phyloP scores from a whole-genome alignment of 2,797 vertebrate genomes.

The Lophius americanus region DNA sequence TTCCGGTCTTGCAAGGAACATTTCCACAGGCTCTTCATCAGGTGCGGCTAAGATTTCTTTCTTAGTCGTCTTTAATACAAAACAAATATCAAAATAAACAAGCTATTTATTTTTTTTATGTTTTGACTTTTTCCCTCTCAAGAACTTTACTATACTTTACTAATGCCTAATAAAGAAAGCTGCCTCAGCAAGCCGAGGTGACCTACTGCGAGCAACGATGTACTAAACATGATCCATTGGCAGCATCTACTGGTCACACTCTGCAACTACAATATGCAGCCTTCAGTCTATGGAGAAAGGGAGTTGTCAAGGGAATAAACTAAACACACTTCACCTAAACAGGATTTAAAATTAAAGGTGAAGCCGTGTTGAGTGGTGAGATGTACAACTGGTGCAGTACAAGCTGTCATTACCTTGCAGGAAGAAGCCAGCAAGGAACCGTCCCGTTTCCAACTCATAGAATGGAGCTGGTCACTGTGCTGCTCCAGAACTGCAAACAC shows the following conservation, averaged over 20 bases:
- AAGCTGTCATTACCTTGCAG: slow-evolving; percentile 85
- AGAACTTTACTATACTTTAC: slow-evolving; percentile 19
- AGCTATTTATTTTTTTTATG: slow-evolving; percentile 32
- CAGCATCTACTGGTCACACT: slow-evolving; percentile 69
- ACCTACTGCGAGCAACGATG: neutral
- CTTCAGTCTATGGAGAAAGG: rapidly evolving
- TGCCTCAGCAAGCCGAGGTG: too few species aligned
- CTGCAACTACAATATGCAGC: slow-evolving; percentile 35
- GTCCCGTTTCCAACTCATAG: slow-evolving; percentile 89
- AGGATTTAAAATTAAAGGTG: neutral
- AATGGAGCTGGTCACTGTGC: slow-evolving; percentile 89
- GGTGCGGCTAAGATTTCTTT: slow-evolving; percentile 14
- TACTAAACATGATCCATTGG: slow-evolving; percentile 33
- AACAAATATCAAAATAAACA: slow-evolving; percentile 27
- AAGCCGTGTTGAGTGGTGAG: neutral
- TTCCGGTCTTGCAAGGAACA: slow-evolving; percentile 35
- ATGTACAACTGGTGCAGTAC: neutral
- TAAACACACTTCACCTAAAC: neutral
- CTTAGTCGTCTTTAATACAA: slow-evolving; percentile 35
- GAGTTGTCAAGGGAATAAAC: neutral
- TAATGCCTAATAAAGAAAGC: slow-evolving; percentile 23
- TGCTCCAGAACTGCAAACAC: slow-evolving; percentile 83
- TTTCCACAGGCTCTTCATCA: slow-evolving; percentile 18
- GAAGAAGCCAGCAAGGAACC: slow-evolving; percentile 89
- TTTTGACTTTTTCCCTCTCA: slow-evolving; percentile 18